Conservation (phyloP, 2,113 vertebrate genomes). For the Stigmatopora argus region DNA sequence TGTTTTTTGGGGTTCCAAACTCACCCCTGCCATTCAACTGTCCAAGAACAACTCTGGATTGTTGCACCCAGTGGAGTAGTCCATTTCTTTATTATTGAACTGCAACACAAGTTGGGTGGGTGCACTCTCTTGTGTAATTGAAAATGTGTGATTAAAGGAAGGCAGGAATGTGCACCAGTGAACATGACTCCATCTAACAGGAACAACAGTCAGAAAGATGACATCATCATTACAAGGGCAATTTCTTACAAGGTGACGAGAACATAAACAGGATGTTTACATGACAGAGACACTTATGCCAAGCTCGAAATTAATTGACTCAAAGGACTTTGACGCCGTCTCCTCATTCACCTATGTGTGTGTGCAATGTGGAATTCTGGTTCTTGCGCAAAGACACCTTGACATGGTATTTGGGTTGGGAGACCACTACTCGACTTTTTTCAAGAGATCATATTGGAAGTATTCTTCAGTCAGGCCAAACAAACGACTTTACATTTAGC, state of each 20-base stretch:
- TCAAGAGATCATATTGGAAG: too few relatives aligned
- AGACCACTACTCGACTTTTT: too few relatives aligned
- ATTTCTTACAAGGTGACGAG: conserved; percentile 41
- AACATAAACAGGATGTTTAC: conserved; percentile 8
- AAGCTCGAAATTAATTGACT: too few relatives aligned
- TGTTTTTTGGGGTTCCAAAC: conserved; percentile 26
- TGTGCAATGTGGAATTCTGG: too few relatives aligned
- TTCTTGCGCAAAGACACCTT: too few relatives aligned
- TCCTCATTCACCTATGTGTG: too few relatives aligned
- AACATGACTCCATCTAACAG: conserved; percentile 38
- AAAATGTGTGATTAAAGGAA: conserved; percentile 56
- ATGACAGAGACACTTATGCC: conserved; percentile 19
- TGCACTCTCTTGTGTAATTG: conserved; percentile 45
- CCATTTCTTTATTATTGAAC: conserved; percentile 61
- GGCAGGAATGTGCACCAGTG: conserved; percentile 39
- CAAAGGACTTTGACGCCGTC: too few relatives aligned
- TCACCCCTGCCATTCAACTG: conserved; percentile 65
- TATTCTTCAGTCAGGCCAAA: too few relatives aligned
- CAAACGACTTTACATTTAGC: neutral
- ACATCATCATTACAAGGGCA: conserved; percentile 46
- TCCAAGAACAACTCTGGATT: conserved; percentile 51
- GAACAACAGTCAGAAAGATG: conserved; percentile 46
- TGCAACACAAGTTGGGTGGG: conserved; percentile 47
- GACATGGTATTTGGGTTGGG: too few relatives aligned
- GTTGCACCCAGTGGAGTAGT: conserved; percentile 23